phyloP scores from a whole-genome alignment of 2,113 vertebrate genomes.

The Misgurnus anguillicaudatus region DNA sequence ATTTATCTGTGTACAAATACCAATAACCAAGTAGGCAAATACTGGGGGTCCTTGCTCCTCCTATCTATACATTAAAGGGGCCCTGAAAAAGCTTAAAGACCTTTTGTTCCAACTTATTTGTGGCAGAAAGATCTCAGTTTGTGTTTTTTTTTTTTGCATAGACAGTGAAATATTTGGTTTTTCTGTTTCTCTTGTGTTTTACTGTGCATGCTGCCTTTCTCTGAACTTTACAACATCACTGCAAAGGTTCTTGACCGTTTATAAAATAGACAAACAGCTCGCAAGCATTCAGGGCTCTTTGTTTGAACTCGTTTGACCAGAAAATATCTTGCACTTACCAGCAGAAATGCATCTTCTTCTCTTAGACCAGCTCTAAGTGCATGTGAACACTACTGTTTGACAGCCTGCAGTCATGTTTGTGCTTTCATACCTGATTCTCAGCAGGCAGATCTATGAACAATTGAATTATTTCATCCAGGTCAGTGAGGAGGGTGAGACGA shows the following conservation, averaged over 20 bases:
- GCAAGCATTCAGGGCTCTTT: conserved; percentile 61
- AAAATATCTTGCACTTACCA: conserved; percentile 64
- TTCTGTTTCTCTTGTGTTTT: conserved; percentile 9
- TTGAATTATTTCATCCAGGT: conserved; percentile 38
- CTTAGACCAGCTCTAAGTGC: conserved; percentile 59
- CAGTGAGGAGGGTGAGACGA: background rate
- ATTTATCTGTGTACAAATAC: too few relatives aligned
- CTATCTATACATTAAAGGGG: too few relatives aligned
- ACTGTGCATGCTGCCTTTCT: conserved; percentile 27
- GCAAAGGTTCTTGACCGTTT: conserved; percentile 62
- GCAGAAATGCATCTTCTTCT: conserved; percentile 50
- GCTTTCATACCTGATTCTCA: conserved; percentile 21
- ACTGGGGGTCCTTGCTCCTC: too few relatives aligned
- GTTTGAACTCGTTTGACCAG: conserved; percentile 70
- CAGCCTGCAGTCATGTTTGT: conserved; percentile 26
- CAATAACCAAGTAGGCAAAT: too few relatives aligned
- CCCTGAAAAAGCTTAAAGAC: too few relatives aligned
- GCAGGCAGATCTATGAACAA: conserved; percentile 12
- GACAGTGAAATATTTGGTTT: too few relatives aligned
- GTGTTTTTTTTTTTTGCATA: too few relatives aligned
- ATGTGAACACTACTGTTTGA: conserved; percentile 17
- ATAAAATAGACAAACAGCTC: conserved; percentile 67
- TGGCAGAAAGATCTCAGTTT: too few relatives aligned
- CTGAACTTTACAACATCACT: conserved; percentile 52
- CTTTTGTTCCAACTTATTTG: too few relatives aligned